Conservation (phyloP, 2,797 vertebrate genomes). For the Fundulus diaphanus region DNA sequence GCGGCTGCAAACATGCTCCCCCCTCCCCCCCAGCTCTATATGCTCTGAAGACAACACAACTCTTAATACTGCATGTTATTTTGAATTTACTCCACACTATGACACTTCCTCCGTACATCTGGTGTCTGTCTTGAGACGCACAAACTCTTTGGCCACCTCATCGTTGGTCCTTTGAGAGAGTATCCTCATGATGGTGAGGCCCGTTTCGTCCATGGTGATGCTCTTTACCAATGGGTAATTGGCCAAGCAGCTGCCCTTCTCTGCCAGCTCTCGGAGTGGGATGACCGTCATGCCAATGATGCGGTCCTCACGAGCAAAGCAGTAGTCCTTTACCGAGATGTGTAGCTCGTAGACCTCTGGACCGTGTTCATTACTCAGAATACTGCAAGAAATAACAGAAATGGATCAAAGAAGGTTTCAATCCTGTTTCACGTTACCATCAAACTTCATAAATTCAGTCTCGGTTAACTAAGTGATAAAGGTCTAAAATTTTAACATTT, state of each 20-base stretch:
- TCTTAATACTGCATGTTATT: conserved; percentile 65
- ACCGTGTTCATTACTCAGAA: conserved; percentile 90
- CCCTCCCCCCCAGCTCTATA: conserved; percentile 39
- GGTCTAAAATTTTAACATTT: too few relatives aligned
- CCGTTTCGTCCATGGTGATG: conserved; percentile 91
- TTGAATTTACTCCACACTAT: conserved; percentile 50
- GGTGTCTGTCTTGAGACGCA: conserved; percentile 94
- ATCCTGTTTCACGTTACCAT: not conserved
- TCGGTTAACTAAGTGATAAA: too few relatives aligned
- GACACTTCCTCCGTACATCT: conserved; percentile 90
- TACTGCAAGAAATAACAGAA: conserved; percentile 70
- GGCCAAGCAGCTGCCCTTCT: conserved; percentile 85
- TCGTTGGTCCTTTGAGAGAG: conserved; percentile 97
- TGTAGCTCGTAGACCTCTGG: conserved; percentile 93
- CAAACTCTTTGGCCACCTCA: conserved; percentile 98
- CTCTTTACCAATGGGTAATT: conserved; percentile 90
- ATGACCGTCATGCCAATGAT: conserved; percentile 94
- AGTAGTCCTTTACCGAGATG: conserved; percentile 97
- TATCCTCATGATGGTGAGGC: conserved; percentile 95
- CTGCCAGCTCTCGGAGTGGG: conserved; percentile 87
- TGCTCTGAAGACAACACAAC: conserved; percentile 67
- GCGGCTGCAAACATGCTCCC: conserved; percentile 40
- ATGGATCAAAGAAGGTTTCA: conserved; percentile 22
- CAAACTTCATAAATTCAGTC: too few relatives aligned
- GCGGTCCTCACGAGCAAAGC: conserved; percentile 96